Evolutionary conservation across 1,140 invertebrate genomes (phyloP).

Genomic region (Panagrolaimus sp.): DNA sequence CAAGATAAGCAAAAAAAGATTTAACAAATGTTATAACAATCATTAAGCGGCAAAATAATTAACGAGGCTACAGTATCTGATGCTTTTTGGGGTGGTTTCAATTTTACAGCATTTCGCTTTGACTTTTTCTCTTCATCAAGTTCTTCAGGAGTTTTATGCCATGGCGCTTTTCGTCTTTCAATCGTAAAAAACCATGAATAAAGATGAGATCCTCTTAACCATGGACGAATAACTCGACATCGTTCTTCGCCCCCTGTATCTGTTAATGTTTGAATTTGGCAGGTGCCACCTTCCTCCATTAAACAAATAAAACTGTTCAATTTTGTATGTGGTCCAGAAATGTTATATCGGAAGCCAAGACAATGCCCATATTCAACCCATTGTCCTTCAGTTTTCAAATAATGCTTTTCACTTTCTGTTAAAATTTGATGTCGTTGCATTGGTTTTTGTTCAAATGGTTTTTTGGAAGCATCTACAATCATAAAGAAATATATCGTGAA

Average conservation of each 20-base stretch:
- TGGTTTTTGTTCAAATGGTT: slow-evolving; percentile 27
- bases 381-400: slow-evolving; percentile 38
- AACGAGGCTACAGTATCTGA: slow-evolving; percentile 9
- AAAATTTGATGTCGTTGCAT: slow-evolving; percentile 21
- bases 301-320: slow-evolving; percentile 42
- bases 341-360: slow-evolving; percentile 40
- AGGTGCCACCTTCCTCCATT: slow-evolving; percentile 40
- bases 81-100: slow-evolving; percentile 1
- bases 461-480: slow-evolving; percentile 22
- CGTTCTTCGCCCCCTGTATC: slow-evolving; percentile 16
- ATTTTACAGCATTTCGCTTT: background rate
- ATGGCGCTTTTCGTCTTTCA: background rate
- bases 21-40: slow-evolving; percentile 18
- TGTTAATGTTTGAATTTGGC: slow-evolving; percentile 27
- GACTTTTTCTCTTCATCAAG: background rate
- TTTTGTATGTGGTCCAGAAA: slow-evolving; percentile 31
- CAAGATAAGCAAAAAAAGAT: background rate
- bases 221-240: slow-evolving; percentile 19
- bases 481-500: too few relatives aligned
- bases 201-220: slow-evolving; percentile 8
- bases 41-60: slow-evolving; percentile 11
- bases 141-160: background rate
- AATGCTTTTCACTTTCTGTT: slow-evolving; percentile 20
- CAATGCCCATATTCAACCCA: slow-evolving; percentile 35
- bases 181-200: slow-evolving; percentile 20